A percentile compares a stretch with the other conserved stretches of the same genome.
Evolutionary conservation across 2,113 vertebrate genomes (phyloP).

Genomic region (Anarhynchus alexandrinus): DNA sequence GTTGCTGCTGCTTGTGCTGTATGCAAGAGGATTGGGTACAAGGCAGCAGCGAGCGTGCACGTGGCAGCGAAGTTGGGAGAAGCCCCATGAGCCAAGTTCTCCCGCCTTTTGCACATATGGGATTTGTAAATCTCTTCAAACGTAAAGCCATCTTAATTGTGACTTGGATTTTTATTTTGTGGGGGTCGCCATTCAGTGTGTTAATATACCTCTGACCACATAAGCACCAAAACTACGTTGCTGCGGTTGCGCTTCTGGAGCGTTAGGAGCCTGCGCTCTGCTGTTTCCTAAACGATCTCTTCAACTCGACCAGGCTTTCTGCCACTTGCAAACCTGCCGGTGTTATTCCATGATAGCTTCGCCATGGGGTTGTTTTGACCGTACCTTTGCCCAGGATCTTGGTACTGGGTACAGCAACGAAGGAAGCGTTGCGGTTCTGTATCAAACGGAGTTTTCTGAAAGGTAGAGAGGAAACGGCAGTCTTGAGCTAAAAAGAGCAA

Average conservation of each 20-base stretch:
- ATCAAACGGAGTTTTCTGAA: neutral
- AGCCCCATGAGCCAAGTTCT: neutral
- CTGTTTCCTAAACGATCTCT: neutral
- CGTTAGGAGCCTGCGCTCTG: neutral
- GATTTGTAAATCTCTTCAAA: neutral
- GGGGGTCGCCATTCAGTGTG: neutral
- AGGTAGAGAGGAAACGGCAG: accelerated
- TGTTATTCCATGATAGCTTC: neutral
- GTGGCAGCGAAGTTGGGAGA: neutral
- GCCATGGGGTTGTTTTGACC: neutral
- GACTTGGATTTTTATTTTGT: neutral
- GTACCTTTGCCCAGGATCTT: neutral
- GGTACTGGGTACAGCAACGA: neutral
- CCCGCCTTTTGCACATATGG: accelerated
- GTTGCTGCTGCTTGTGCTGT: neutral
- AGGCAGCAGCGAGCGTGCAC: accelerated
- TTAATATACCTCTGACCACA: neutral
- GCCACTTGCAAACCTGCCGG: accelerated
- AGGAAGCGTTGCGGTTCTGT: neutral
- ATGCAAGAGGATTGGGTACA: accelerated
- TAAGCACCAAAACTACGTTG: accelerated
- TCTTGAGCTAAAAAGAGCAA: no score
- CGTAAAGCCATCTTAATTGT: accelerated
- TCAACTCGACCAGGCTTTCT: neutral
- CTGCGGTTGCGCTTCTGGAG: neutral